Base-by-base conservation (phyloP, 1,140 invertebrate genomes). In the Trichoplusia ni region DNA sequence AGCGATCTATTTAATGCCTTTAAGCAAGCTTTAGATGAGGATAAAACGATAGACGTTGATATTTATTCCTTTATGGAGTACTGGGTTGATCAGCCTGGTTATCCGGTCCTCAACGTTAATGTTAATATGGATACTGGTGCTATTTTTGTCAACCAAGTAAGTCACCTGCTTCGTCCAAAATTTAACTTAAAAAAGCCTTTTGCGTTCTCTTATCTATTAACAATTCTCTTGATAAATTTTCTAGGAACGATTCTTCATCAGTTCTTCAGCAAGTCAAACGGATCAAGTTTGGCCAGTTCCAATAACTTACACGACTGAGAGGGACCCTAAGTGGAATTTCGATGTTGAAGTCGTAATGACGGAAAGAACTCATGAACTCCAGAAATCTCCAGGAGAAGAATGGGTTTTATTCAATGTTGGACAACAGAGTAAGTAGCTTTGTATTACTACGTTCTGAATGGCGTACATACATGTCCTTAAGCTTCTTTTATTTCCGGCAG, bases 331-430 rank as follows among this genome's bases (percentile, higher is more conserved):
- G 93, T 95, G 76, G 85, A 91, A 82, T 92, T 40, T 73, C 86
- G 82, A 5, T 3, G 73, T 82, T 69, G 54, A 91, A 68, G 58
- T n/a, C n/a, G n/a, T 91, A 35, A 78, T 84, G 93, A 91, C 91
- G 62, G 91, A 31, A 2, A 73, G 46, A 21, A 61, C 56, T 16
- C 68, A 78, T 33, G 58, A 49, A n/a, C 69, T 68, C 5, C 75
- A 63, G 9, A 89, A 86, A n/a, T 4, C 74, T n/a, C 14, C 77
- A 6, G 70, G 81, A 0, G 73, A 92, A 31, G 90, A 92, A 4
- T 96, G 95, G 95, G 76, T 95, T 2, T 91, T 97, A 62, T 92
- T 94, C 14, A 96, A 96, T 69, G 60, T 95, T 4, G 9, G 1
- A 27, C 25, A 7, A n/a, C n/a, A 27, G 7, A 27, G 7, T 27